phyloP scores from a whole-genome alignment of 1,140 invertebrate species.

The Muscidifurax raptorellus region DNA sequence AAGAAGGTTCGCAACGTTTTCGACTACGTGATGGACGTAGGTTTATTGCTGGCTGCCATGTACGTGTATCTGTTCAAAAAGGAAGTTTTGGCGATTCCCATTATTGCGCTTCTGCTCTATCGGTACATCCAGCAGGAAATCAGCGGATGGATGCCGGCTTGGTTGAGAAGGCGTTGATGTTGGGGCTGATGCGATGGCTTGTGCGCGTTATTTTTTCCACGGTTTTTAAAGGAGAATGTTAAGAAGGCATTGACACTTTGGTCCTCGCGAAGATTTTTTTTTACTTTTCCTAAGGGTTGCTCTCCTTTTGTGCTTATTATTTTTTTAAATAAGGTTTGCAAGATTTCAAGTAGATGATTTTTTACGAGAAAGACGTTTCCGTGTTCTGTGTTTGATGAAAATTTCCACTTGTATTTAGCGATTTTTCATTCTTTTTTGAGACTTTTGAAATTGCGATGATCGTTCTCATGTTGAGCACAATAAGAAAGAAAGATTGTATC shows the following conservation, averaged over 20 bases:
- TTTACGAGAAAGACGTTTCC: neutral
- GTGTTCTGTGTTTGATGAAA: neutral
- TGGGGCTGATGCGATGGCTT: neutral
- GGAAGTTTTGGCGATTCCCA: conserved; percentile 84
- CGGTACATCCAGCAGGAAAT: conserved; percentile 81
- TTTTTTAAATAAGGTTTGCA: conserved; percentile 17
- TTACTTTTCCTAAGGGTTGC: conserved; percentile 7
- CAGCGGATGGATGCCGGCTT: conserved; percentile 59
- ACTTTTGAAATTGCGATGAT: neutral
- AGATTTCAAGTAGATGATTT: conserved; percentile 1
- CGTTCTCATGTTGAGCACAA: neutral
- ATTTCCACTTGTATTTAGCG: neutral
- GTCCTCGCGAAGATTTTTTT: conserved; percentile 13
- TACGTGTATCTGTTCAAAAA: conserved; percentile 86
- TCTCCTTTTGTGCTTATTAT: neutral
- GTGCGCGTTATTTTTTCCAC: conserved; percentile 15
- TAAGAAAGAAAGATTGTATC: neutral
- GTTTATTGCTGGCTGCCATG: conserved; percentile 80
- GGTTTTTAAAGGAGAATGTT: conserved; percentile 44
- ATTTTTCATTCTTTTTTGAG: neutral
- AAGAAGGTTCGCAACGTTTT: conserved; percentile 80
- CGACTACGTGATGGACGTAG: conserved; percentile 83
- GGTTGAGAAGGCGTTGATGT: conserved; percentile 50
- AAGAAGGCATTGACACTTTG: conserved; percentile 34
- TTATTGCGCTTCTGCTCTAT: conserved; percentile 85